Evolutionary conservation across 1,140 invertebrate species (phyloP).

Genomic region (Dreissena polymorpha): DNA sequence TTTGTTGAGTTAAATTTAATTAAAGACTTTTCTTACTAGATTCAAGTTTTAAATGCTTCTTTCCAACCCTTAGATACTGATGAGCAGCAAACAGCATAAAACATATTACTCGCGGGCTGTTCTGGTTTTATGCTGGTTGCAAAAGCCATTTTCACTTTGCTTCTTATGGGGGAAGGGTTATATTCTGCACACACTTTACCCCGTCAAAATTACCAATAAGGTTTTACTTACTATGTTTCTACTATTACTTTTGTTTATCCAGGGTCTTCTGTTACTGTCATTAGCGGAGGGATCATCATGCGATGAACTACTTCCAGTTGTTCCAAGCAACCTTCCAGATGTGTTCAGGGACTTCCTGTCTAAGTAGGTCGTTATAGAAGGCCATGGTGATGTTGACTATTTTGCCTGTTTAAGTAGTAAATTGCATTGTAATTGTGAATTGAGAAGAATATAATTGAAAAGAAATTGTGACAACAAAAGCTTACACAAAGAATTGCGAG

Average conservation of each 20-base stretch:
- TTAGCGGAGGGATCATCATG: conserved; percentile 65
- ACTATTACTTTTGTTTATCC: conserved; percentile 16
- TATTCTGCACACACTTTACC: neutral
- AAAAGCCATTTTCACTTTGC: too few species aligned
- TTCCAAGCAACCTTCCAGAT: conserved; percentile 78
- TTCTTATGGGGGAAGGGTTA: too few species aligned
- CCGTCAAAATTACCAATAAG: neutral
- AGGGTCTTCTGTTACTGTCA: conserved; percentile 76
- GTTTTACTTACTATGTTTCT: neutral
- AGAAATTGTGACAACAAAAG: neutral
- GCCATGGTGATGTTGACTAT: neutral
- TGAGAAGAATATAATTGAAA: neutral
- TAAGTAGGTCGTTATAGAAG: conserved; percentile 79
- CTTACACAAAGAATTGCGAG: too few species aligned
- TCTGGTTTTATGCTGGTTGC: too few species aligned
- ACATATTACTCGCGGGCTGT: too few species aligned
- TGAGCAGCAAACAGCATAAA: too few species aligned
- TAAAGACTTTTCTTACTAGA: too few species aligned
- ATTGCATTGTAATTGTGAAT: too few species aligned
- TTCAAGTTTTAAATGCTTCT: too few species aligned
- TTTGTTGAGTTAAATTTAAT: neutral
- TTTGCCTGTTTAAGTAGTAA: too few species aligned
- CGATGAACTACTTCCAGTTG: conserved; percentile 73
- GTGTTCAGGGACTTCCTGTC: conserved; percentile 87
- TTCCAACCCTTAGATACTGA: too few species aligned